Conservation (phyloP, 2,888 invertebrate genomes). For the Coelopa pilipes region DNA sequence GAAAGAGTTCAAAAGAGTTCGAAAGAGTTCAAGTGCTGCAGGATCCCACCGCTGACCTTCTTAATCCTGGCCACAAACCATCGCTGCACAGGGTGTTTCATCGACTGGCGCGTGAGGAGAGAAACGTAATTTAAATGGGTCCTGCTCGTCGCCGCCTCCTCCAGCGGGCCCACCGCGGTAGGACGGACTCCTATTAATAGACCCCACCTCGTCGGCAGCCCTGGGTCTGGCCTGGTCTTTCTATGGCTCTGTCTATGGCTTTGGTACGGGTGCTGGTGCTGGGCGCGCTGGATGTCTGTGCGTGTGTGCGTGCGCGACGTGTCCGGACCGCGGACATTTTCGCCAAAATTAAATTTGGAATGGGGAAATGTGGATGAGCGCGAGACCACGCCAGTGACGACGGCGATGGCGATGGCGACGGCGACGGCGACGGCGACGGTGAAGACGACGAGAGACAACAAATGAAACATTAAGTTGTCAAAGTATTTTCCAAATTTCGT, state of each 20-base stretch:
- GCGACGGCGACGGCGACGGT: background rate
- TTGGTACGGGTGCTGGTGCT: background rate
- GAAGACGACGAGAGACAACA: background rate
- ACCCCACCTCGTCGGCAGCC: no score
- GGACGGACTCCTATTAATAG: constrained; percentile 15
- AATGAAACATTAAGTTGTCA: constrained; percentile 21
- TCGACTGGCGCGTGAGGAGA: no score
- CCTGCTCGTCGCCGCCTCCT: background rate
- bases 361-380: background rate
- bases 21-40: no score
- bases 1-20: no score
- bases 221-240: no score
- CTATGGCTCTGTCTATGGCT: no score
- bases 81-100: no score
- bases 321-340: constrained; percentile 16
- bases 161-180: background rate
- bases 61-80: no score
- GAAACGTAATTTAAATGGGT: background rate
- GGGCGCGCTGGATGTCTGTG: constrained; percentile 2
- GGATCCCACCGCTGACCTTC: no score
- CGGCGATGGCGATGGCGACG: background rate
- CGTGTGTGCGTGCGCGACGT: background rate
- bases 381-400: background rate
- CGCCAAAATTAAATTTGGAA: constrained; percentile 20
- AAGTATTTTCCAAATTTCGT: constrained; percentile 31